These are phyloP conservation scores for Cephus rjabovi DNA, from an alignment of 2,888 invertebrate genomes.

Conservation along the genomic window DNA sequence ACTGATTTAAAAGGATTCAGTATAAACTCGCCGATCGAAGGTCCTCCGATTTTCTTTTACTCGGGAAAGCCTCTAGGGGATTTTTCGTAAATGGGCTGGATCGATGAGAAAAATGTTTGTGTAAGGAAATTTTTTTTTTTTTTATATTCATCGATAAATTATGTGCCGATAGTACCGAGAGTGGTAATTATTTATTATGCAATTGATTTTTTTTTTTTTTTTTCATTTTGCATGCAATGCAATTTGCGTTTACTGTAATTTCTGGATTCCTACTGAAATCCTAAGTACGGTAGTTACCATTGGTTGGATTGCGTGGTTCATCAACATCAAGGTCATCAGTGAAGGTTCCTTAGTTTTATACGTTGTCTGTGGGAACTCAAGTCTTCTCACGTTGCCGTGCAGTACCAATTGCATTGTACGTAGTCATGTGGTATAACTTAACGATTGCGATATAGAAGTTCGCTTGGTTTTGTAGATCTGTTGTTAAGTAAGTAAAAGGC, in stretches of 20 bases:
- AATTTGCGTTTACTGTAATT: background rate
- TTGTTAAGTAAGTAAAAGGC: background rate
- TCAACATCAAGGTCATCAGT: conserved; percentile 41
- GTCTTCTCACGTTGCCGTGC: conserved; percentile 55
- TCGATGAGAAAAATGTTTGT: no score
- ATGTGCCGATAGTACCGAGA: no score
- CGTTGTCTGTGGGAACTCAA: conserved; percentile 59
- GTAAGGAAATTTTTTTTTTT: no score
- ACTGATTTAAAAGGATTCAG: no score
- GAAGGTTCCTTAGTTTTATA: conserved; percentile 25
- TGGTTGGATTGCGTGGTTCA: background rate
- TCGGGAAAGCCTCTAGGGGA: no score
- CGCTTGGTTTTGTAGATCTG: background rate
- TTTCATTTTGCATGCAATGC: background rate
- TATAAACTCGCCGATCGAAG: no score
- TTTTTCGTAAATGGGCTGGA: no score
- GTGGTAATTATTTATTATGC: background rate
- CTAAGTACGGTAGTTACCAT: background rate
- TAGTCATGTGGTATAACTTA: background rate
- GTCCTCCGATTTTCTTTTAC: no score
- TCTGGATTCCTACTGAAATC: background rate
- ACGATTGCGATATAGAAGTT: background rate
- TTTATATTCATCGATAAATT: background rate
- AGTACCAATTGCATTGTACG: conserved; percentile 15
- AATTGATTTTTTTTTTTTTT: background rate